A percentile compares a stretch with the other conserved stretches of the same genome.
Conservation (phyloP, 1,140 invertebrate species). For the Aphelenchoides fujianensis region DNA sequence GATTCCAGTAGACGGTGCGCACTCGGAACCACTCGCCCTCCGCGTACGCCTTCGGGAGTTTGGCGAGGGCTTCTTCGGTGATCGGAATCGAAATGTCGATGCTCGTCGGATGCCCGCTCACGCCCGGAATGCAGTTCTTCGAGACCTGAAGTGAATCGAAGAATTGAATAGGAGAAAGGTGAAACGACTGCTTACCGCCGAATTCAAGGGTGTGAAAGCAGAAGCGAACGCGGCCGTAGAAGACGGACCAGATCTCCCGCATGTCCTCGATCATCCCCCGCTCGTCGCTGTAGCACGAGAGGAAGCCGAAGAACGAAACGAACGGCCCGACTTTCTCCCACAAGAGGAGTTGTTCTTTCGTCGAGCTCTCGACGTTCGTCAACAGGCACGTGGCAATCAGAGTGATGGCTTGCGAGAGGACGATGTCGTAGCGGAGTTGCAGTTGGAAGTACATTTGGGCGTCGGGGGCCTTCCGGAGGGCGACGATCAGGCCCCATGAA, state of each 20-base stretch:
- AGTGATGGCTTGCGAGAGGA: constrained; percentile 44
- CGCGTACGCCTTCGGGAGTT: constrained; percentile 32
- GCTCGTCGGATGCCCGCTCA: constrained; percentile 32
- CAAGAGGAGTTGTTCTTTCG: background rate
- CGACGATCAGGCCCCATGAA: constrained; percentile 31
- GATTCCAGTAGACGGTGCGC: constrained; percentile 47
- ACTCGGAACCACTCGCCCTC: constrained; percentile 46
- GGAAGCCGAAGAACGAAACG: constrained; percentile 42
- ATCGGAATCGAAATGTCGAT: constrained; percentile 54
- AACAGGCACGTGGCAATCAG: constrained; percentile 38
- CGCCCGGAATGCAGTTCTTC: constrained; percentile 46
- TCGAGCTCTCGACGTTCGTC: constrained; percentile 25
- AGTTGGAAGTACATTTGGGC: constrained; percentile 48
- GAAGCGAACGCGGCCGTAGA: constrained; percentile 35
- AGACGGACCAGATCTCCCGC: constrained; percentile 45
- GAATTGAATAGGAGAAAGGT: background rate
- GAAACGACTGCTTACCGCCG: constrained; percentile 42
- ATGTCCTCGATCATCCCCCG: constrained; percentile 50
- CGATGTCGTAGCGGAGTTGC: constrained; percentile 41
- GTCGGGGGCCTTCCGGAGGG: constrained; percentile 35
- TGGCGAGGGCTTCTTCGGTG: constrained; percentile 34
- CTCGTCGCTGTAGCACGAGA: constrained; percentile 49
- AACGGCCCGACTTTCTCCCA: constrained; percentile 30
- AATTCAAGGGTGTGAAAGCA: constrained; percentile 40
- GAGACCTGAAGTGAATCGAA: constrained; percentile 35